phyloP scores from a whole-genome alignment of 2,797 vertebrate species.

The Iguana delicatissima region DNA sequence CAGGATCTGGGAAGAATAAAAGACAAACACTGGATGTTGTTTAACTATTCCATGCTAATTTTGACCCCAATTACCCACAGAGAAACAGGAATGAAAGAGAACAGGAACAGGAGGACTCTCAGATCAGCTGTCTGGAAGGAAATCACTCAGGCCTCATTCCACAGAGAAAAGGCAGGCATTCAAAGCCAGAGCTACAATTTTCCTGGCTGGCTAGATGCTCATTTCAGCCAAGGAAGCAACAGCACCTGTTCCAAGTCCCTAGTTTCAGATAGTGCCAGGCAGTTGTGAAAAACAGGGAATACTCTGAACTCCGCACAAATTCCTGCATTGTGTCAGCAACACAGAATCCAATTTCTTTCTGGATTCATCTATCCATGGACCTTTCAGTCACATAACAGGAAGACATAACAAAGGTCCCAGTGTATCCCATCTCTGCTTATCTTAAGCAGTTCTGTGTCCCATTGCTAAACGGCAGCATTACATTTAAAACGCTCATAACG shows the following conservation, averaged over 20 bases:
- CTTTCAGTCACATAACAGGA: not conserved
- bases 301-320: conserved; percentile 37
- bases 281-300: conserved; percentile 27
- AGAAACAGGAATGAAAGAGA: conserved; percentile 28
- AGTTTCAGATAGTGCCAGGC: conserved; percentile 24
- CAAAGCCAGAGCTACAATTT: conserved; percentile 34
- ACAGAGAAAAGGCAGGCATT: conserved; percentile 36
- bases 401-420: conserved; percentile 20
- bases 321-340: conserved; percentile 19
- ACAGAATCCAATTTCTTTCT: conserved; percentile 7
- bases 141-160: conserved; percentile 42
- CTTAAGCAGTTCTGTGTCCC: conserved; percentile 42
- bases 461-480: conserved; percentile 51
- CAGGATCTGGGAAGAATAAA: conserved; percentile 18
- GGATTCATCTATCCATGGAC: not conserved
- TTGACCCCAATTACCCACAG: conserved; percentile 44
- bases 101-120: conserved; percentile 35
- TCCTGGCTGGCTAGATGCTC: conserved; percentile 26
- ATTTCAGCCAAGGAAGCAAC: conserved; percentile 43
- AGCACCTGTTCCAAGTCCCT: conserved; percentile 41
- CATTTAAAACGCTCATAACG: conserved; percentile 66
- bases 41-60: conserved; percentile 35
- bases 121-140: conserved; percentile 36
- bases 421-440: conserved; percentile 49
- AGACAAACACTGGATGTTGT: conserved; percentile 12